Evolutionary conservation across 2,888 invertebrate genomes (phyloP).

Genomic region (Agrilus biguttatus): DNA sequence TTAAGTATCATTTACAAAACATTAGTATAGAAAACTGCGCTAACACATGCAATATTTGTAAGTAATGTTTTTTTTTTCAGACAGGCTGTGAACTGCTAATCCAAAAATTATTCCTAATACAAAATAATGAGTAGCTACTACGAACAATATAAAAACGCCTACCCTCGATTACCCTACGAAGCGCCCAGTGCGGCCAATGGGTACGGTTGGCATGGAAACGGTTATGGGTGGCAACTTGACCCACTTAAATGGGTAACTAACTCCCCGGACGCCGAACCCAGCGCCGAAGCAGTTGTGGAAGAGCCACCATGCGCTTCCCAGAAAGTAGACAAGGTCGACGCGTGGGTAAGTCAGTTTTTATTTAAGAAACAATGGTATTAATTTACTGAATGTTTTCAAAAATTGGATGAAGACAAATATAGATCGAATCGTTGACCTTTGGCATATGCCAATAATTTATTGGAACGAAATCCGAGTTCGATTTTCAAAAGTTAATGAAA

Average conservation of each 20-base stretch:
- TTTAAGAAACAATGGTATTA: background rate
- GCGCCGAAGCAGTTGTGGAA: constrained; percentile 16
- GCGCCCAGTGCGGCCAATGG: constrained; percentile 28
- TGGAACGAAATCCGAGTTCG: background rate
- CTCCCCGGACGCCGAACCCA: constrained; percentile 13
- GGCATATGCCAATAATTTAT: background rate
- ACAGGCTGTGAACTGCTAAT: background rate
- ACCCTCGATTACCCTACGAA: constrained; percentile 26
- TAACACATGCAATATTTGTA: too few species aligned
- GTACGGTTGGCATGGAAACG: constrained; percentile 32
- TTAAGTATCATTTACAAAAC: too few species aligned
- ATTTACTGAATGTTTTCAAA: background rate
- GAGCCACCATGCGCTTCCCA: constrained; percentile 25
- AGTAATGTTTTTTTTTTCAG: constrained; percentile 1
- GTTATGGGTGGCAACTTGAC: constrained; percentile 31
- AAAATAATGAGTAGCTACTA: constrained; percentile 15
- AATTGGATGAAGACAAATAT: background rate
- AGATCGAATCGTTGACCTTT: background rate
- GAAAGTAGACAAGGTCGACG: constrained; percentile 24
- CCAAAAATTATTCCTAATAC: too few species aligned
- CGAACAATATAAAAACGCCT: constrained; percentile 28
- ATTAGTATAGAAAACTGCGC: too few species aligned
- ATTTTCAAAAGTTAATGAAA: background rate
- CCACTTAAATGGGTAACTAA: constrained; percentile 24
- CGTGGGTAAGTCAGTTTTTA: constrained; percentile 21